Percentiles rank a stretch among this genome's conserved stretches.
These are phyloP conservation scores for Sinocyclocheilus rhinocerous DNA, from an alignment of 2,113 vertebrate species.

Conservation along the genomic window DNA sequence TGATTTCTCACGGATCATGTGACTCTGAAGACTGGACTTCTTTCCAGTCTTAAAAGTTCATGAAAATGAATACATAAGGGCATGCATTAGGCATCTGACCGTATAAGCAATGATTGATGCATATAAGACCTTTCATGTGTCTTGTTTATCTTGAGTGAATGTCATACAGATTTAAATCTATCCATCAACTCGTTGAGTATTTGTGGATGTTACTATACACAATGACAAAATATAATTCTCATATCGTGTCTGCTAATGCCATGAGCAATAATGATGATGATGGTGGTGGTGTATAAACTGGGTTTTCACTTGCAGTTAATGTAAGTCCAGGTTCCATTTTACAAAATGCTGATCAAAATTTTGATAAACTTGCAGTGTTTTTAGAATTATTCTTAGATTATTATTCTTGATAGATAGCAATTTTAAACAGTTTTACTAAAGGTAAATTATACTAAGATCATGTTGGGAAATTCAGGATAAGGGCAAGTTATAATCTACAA, in stretches of 20 bases:
- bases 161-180: not conserved
- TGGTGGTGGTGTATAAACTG: not conserved
- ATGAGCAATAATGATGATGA: not conserved
- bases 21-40: not conserved
- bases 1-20: not conserved
- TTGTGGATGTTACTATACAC: not conserved
- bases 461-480: not conserved
- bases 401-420: not conserved
- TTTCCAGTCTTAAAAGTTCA: not conserved
- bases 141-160: not conserved
- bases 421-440: not conserved
- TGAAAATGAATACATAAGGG: not conserved
- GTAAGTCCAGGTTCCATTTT: not conserved
- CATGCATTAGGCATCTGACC: not conserved
- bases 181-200: not conserved
- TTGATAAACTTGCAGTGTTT: not conserved
- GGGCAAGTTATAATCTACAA: not conserved
- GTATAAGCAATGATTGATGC: no score
- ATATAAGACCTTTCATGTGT: not conserved
- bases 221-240: not conserved
- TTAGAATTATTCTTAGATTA: not conserved
- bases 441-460: not conserved
- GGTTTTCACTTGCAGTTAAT: not conserved
- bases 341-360: not conserved
- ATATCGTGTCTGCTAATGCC: not conserved